These are phyloP conservation scores for Congeria kusceri DNA, from an alignment of 2,888 invertebrate species.

Conservation along the genomic window DNA sequence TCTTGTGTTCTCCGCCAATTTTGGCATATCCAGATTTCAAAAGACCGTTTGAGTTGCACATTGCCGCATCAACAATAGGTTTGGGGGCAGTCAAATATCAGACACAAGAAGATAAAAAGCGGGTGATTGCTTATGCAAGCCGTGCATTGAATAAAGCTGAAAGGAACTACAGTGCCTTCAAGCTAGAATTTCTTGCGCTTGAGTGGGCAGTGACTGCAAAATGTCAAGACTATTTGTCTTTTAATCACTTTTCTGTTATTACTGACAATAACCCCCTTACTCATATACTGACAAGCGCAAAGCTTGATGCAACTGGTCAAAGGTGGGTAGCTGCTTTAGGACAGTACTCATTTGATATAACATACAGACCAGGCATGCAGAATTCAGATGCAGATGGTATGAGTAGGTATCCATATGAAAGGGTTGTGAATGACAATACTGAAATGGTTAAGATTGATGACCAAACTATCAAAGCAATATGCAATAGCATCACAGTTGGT, in stretches of 20 bases:
- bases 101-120: slow-evolving; percentile 22
- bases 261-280: slow-evolving; percentile 57
- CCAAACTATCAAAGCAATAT: neutral
- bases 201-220: slow-evolving; percentile 57
- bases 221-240: slow-evolving; percentile 42
- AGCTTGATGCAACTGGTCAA: slow-evolving; percentile 18
- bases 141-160: slow-evolving; percentile 36
- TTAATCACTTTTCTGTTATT: slow-evolving; percentile 25
- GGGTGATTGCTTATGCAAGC: slow-evolving; percentile 49
- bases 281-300: slow-evolving; percentile 44
- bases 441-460: too few species aligned
- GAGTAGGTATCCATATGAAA: slow-evolving; percentile 16
- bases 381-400: too few species aligned
- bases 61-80: slow-evolving; percentile 32
- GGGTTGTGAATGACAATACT: neutral
- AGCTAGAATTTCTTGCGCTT: slow-evolving; percentile 48
- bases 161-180: slow-evolving; percentile 47
- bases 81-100: slow-evolving; percentile 52
- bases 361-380: slow-evolving; percentile 2
- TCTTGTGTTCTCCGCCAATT: slow-evolving; percentile 26
- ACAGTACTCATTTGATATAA: neutral
- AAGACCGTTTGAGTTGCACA: slow-evolving; percentile 47
- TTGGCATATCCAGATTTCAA: slow-evolving; percentile 35
- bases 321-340: slow-evolving; percentile 18
- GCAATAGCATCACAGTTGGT: neutral